Evolutionary conservation across 2,888 invertebrate species (phyloP).

Genomic region (Axea sp.): DNA sequence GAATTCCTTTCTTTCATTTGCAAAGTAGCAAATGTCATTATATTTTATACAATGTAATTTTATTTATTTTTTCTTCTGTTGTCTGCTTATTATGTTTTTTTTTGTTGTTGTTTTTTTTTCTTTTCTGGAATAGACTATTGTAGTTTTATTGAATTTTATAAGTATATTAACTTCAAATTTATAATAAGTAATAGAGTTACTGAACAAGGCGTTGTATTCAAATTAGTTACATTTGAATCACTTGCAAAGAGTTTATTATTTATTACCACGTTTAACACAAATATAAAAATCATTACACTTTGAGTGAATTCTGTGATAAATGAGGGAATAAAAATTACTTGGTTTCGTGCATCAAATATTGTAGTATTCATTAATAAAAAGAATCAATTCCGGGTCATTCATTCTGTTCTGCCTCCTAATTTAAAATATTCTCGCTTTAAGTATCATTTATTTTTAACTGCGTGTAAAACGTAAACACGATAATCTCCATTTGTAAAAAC

Average conservation of each 20-base stretch:
- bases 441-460: too few species aligned
- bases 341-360: too few species aligned
- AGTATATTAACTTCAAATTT: conserved; percentile 19
- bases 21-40: conserved; percentile 52
- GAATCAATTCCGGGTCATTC: too few species aligned
- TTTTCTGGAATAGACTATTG: not conserved
- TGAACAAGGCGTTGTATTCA: too few species aligned
- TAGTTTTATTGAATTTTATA: conserved; percentile 17
- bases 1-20: conserved; percentile 41
- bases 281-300: not conserved
- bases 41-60: conserved; percentile 39
- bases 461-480: too few species aligned
- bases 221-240: conserved; percentile 8
- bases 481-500: too few species aligned
- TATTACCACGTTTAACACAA: conserved; percentile 1
- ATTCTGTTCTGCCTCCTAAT: too few species aligned
- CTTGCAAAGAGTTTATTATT: conserved; percentile 5
- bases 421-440: too few species aligned
- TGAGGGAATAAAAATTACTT: too few species aligned
- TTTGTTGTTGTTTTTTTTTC: conserved; percentile 7
- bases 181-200: conserved; percentile 23
- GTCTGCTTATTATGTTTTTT: conserved; percentile 10
- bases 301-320: too few species aligned
- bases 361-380: too few species aligned
- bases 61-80: conserved; percentile 22